Base-by-base conservation (phyloP, 2,888 invertebrate genomes). In the Eupeodes latifasciatus region DNA sequence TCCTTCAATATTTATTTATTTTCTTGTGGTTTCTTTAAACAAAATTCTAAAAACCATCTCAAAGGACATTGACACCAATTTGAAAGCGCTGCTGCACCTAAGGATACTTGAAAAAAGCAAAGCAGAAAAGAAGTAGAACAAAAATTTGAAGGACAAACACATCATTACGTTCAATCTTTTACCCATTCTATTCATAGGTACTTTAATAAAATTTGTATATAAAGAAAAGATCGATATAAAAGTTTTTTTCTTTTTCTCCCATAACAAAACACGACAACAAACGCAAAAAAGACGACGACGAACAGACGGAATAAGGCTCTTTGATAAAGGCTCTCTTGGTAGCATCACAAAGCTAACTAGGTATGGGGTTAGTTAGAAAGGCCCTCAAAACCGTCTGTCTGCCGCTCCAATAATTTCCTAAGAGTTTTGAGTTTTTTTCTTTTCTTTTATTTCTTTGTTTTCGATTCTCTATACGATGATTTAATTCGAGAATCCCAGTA, bases 391-490 rank as follows among this genome's bases (percentile, higher is more conserved):
- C 55, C 49, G 66, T 80, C 74, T 80, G 80, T 55, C 74, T 80
- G 80, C 55, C 69, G 80, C 84, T 85, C 85, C 77, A 85, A 81
- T 85, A 85, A 85, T 53, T 81, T 75, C 55, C 49, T 49, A 47
- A 85, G 84, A 71, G 75, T 53, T 57, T 71, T 57, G 47, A 40
- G 12, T 19, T 44, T 44, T 6, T 51, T 36, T 40, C 36, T 6
- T 3, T 51, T 36, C 14, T 49, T 66, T 64, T 51, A 51, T 66
- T 49, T 57, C 47, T 44, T 62, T 64, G 3, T 4, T 40, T 1
- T 64, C 9, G 40, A 4, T 40, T 3, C n/a, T 19, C 40, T 64
- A 19, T 49, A 49, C 74, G 53, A 40, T 59, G 72, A 59, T 27
- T 57, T 72, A 12, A 36, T 64, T 85, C 44, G 12, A 69, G 9